Evolutionary conservation across 2,797 vertebrate species (phyloP).

Genomic region (Botia almorhae): DNA sequence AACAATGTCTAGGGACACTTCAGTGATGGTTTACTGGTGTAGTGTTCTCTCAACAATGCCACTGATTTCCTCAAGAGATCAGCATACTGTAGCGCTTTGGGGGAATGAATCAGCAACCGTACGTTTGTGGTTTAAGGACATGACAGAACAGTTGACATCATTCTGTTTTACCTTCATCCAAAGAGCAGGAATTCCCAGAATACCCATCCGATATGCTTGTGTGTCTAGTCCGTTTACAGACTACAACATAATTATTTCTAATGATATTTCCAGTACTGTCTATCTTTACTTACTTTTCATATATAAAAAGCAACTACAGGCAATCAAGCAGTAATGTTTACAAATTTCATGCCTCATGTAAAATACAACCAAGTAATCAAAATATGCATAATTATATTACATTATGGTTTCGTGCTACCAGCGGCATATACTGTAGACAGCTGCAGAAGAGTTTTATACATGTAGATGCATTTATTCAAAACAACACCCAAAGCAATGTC

Average conservation of each 20-base stretch:
- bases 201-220: neutral
- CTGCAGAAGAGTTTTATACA: neutral
- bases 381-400: slow-evolving; percentile 7
- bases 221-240: neutral
- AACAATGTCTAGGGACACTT: slow-evolving; percentile 23
- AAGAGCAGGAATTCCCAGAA: slow-evolving; percentile 11
- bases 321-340: neutral
- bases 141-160: slow-evolving; percentile 16
- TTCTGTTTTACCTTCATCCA: slow-evolving; percentile 8
- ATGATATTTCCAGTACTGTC: neutral
- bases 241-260: neutral
- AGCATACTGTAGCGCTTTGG: slow-evolving; percentile 11
- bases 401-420: neutral
- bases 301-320: neutral
- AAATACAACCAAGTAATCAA: neutral
- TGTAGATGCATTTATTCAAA: neutral
- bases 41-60: slow-evolving; percentile 25
- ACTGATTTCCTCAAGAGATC: slow-evolving; percentile 39
- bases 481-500: too few relatives aligned
- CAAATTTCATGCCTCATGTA: neutral
- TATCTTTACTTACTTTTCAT: neutral
- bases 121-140: slow-evolving; percentile 21
- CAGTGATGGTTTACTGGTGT: slow-evolving; percentile 30
- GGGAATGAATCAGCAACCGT: slow-evolving; percentile 22
- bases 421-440: neutral